Percentiles rank a stretch among this genome's conserved stretches.
These are phyloP conservation scores for Anneissia japonica DNA, from an alignment of 35 echinoderm and acorn worm genomes.

Conservation along the genomic window DNA sequence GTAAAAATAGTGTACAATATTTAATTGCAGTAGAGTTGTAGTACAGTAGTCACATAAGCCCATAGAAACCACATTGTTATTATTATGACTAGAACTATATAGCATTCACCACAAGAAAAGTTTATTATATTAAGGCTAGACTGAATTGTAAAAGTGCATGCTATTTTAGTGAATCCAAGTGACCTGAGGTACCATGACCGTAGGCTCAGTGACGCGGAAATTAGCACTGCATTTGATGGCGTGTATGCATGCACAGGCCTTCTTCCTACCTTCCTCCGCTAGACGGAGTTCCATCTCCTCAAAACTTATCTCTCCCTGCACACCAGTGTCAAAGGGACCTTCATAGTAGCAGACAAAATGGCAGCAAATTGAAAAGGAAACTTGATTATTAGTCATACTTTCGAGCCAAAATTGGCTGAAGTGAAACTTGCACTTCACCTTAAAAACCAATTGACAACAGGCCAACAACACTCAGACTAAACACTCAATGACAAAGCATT, in stretches of 20 bases:
- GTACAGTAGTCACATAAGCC: no score
- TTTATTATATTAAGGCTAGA: no score
- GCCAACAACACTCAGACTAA: neutral
- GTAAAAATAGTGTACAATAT: no score
- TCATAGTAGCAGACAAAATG: neutral
- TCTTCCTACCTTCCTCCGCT: slow-evolving; percentile 65
- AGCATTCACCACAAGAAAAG: no score
- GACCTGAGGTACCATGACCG: neutral
- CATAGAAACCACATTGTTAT: no score
- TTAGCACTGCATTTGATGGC: neutral
- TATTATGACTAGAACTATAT: no score
- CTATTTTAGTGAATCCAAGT: no score
- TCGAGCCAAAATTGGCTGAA: neutral
- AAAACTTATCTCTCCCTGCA: slow-evolving; percentile 61
- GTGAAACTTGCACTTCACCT: neutral
- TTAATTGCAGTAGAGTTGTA: no score
- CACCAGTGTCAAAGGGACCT: neutral
- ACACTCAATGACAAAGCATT: neutral
- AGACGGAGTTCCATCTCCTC: slow-evolving; percentile 88
- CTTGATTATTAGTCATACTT: neutral
- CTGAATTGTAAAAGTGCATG: no score
- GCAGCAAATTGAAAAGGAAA: neutral
- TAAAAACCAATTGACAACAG: neutral
- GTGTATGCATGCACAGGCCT: neutral
- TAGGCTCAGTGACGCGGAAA: neutral